A percentile compares a stretch with the other conserved stretches of the same genome.
phyloP scores from a whole-genome alignment of 2,888 invertebrate species.

The Leptodirus hochenwartii region DNA sequence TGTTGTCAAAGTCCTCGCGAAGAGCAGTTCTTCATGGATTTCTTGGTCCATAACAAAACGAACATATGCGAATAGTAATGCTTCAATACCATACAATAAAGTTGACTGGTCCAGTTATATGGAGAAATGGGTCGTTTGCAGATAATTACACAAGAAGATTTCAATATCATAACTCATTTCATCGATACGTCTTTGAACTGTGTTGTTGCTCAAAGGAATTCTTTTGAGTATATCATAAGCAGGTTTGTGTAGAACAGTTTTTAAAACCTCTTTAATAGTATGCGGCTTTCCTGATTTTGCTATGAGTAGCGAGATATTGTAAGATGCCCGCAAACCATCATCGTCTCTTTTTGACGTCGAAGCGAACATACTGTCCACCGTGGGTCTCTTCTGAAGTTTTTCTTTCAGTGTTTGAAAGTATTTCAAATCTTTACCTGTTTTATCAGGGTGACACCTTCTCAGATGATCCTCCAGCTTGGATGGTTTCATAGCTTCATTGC shows the following conservation, averaged over 20 bases:
- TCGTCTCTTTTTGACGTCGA: conserved; percentile 13
- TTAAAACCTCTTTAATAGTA: conserved; percentile 16
- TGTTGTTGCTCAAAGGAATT: conserved; percentile 20
- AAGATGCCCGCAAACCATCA: conserved; percentile 13
- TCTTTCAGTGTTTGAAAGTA: conserved; percentile 16
- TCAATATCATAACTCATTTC: conserved; percentile 20
- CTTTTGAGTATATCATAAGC: conserved; percentile 17
- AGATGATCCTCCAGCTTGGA: conserved; percentile 17
- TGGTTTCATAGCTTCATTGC: conserved; percentile 16
- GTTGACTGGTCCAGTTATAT: conserved; percentile 21
- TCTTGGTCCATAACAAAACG: conserved; percentile 27
- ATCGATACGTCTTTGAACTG: conserved; percentile 19
- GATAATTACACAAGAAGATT: conserved; percentile 18
- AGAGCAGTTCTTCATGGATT: conserved; percentile 19
- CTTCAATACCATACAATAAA: conserved; percentile 17
- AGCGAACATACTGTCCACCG: conserved; percentile 13
- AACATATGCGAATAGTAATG: conserved; percentile 18
- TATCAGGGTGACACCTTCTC: conserved; percentile 15
- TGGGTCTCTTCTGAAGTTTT: conserved; percentile 14
- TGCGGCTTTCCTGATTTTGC: conserved; percentile 18
- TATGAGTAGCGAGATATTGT: conserved; percentile 14
- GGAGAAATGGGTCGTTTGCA: conserved; percentile 19
- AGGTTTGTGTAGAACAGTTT: conserved; percentile 19
- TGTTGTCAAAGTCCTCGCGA: conserved; percentile 19
- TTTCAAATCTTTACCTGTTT: conserved; percentile 15